Evolutionary conservation across 2,113 vertebrate species (phyloP).

Genomic region (Phylloscopus trochilus): DNA sequence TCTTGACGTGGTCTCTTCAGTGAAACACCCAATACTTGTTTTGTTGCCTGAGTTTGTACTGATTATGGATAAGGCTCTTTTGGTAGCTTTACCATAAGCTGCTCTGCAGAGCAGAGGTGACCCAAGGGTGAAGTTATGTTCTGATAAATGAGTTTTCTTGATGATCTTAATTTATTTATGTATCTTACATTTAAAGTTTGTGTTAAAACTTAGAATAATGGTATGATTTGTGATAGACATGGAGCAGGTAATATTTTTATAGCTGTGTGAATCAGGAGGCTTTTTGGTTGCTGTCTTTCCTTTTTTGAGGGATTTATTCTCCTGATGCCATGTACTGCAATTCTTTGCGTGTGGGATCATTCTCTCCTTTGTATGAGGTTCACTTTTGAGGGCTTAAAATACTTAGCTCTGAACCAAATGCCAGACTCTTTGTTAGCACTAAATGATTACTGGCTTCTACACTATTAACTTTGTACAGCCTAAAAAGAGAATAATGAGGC

Average conservation of each 20-base stretch:
- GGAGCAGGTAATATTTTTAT: neutral
- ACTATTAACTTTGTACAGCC: constrained; percentile 32
- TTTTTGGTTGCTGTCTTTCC: neutral
- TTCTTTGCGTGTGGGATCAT: neutral
- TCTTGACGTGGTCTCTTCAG: neutral
- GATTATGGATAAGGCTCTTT: neutral
- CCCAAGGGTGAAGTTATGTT: neutral
- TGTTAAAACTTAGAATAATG: neutral
- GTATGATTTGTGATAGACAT: neutral
- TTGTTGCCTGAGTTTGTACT: neutral
- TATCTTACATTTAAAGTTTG: neutral
- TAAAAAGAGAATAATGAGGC: constrained; percentile 41
- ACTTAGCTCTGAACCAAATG: neutral
- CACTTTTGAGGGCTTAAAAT: constrained; percentile 8
- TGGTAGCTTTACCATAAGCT: neutral
- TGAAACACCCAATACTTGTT: neutral
- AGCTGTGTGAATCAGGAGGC: neutral
- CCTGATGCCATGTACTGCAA: neutral
- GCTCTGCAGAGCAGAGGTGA: neutral
- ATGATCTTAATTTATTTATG: rapidly evolving
- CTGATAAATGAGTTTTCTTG: neutral
- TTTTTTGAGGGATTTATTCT: neutral
- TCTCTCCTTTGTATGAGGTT: neutral
- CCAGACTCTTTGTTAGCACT: constrained; percentile 5
- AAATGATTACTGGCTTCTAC: constrained; percentile 47